phyloP scores from a whole-genome alignment of 1,140 invertebrate species.

The Luehdorfia chinensis region DNA sequence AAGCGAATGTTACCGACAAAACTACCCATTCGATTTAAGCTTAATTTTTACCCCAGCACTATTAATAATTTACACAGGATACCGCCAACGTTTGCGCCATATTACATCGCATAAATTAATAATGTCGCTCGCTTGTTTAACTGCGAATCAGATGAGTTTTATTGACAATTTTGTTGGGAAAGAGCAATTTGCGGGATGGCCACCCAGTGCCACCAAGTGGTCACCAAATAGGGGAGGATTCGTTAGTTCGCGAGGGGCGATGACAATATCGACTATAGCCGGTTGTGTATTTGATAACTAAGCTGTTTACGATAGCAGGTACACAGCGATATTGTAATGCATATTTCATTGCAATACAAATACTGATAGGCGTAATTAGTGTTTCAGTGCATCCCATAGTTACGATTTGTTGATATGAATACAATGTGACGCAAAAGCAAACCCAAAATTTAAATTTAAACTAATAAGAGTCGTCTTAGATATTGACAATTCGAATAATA shows the following conservation, averaged over 20 bases:
- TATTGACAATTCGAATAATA: too few species aligned
- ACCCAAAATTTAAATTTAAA: too few species aligned
- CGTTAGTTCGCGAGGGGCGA: slow-evolving; percentile 18
- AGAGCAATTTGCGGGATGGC: slow-evolving; percentile 74
- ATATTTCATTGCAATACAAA: slow-evolving; percentile 1
- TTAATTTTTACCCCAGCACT: slow-evolving; percentile 76
- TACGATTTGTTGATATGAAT: background rate
- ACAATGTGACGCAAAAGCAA: too few species aligned
- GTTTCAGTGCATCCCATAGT: background rate
- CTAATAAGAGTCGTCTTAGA: too few species aligned
- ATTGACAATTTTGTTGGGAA: slow-evolving; percentile 76
- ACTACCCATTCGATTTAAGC: slow-evolving; percentile 75
- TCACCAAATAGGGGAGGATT: slow-evolving; percentile 58
- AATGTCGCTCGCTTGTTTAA: slow-evolving; percentile 75
- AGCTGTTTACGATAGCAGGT: slow-evolving; percentile 17
- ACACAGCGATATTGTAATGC: slow-evolving; percentile 5
- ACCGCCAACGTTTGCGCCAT: slow-evolving; percentile 71
- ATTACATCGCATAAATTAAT: slow-evolving; percentile 77
- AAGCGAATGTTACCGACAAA: slow-evolving; percentile 66
- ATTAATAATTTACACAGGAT: slow-evolving; percentile 75
- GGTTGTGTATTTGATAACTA: slow-evolving; percentile 9
- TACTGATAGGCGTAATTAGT: slow-evolving; percentile 8
- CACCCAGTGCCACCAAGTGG: slow-evolving; percentile 62
- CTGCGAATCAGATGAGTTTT: slow-evolving; percentile 77
- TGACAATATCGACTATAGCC: background rate